Percentiles rank a stretch among this genome's conserved stretches.
Conservation (phyloP, 2,888 invertebrate species). For the Diogma glabrata region DNA sequence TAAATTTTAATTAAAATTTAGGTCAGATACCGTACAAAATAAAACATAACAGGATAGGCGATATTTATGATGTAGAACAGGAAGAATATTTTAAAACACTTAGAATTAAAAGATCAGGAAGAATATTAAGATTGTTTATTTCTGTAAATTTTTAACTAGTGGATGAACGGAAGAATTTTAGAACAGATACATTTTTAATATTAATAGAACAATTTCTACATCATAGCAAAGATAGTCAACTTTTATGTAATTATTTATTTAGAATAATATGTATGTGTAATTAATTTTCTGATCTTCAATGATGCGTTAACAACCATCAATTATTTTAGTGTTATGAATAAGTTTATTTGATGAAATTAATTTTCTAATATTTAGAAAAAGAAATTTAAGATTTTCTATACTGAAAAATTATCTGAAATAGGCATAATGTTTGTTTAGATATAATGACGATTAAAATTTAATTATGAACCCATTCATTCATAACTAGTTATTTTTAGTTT, state of each 20-base stretch:
- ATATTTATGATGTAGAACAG: constrained; percentile 9
- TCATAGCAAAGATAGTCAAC: constrained; percentile 8
- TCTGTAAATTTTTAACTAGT: constrained; percentile 8
- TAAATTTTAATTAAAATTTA: constrained; percentile 8
- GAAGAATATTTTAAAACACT: constrained; percentile 4
- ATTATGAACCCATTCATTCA: no score
- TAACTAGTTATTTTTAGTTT: no score
- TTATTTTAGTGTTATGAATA: background rate
- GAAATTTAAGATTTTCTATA: background rate
- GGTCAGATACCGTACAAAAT: constrained; percentile 5
- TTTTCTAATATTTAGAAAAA: constrained; percentile 11
- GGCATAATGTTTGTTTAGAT: no score
- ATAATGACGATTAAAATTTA: no score
- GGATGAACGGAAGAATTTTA: constrained; percentile 8
- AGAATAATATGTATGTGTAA: constrained; percentile 9
- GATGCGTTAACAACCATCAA: constrained; percentile 2
- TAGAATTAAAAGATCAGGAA: constrained; percentile 7
- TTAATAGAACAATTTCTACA: constrained; percentile 3
- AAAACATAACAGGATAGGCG: constrained; percentile 2
- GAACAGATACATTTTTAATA: constrained; percentile 1
- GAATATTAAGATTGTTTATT: no score
- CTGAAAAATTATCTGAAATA: no score
- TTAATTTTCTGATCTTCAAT: background rate
- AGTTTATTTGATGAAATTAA: background rate
- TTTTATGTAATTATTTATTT: constrained; percentile 10